Evolutionary conservation across 2,797 vertebrate species (phyloP).

Genomic region (Cercopithecus diana): DNA sequence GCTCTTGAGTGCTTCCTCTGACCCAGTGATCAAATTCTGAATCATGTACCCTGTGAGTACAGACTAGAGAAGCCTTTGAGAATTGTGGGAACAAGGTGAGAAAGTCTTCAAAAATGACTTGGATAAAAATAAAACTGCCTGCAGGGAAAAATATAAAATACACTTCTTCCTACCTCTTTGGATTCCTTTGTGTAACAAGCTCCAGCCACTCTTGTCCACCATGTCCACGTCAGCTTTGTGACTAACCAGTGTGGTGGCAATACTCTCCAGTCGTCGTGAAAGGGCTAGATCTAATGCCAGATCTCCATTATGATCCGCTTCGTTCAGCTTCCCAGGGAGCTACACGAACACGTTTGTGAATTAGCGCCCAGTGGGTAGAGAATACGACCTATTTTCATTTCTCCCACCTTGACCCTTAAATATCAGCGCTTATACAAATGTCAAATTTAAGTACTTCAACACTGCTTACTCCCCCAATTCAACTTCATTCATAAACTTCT

Average conservation of each 20-base stretch:
- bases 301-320: conserved; percentile 95
- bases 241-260: conserved; percentile 95
- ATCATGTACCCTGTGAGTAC: background rate
- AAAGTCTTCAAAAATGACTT: background rate
- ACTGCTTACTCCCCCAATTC: background rate
- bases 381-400: background rate
- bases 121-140: background rate
- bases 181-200: conserved; percentile 97
- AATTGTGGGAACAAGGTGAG: background rate
- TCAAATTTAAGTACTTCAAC: background rate
- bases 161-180: conserved; percentile 91
- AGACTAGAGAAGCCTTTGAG: background rate
- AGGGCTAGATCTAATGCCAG: conserved; percentile 96
- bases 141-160: conserved; percentile 3
- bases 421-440: background rate
- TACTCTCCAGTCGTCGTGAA: conserved; percentile 93
- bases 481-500: background rate
- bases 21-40: background rate
- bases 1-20: background rate
- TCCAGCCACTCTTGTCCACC: conserved; percentile 97
- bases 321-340: conserved; percentile 96
- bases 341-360: conserved; percentile 73
- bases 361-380: background rate
- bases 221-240: conserved; percentile 96
- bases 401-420: background rate